Evolutionary conservation across 2,797 vertebrate genomes (phyloP).

Genomic region (Eremophila alpestris): DNA sequence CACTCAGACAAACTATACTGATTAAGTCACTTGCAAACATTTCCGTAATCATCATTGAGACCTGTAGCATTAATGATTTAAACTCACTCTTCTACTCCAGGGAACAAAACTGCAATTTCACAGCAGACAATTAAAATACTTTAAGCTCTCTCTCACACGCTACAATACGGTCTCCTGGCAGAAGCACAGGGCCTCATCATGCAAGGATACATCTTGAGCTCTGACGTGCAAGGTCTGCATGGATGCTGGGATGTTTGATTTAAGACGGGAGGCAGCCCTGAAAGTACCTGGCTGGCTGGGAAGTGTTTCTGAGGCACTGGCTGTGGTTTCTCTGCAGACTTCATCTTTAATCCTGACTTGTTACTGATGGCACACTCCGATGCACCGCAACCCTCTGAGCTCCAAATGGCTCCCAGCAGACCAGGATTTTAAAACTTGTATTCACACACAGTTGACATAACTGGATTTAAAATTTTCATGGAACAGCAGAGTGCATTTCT

Average conservation of each 20-base stretch:
- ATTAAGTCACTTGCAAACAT: constrained; percentile 77
- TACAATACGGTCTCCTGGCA: neutral
- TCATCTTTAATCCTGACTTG: constrained; percentile 3
- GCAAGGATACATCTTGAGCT: neutral
- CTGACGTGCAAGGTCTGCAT: neutral
- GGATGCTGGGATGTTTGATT: neutral
- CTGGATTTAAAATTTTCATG: neutral
- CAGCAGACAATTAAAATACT: constrained; percentile 63
- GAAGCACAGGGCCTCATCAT: neutral
- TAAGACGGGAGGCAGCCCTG: neutral
- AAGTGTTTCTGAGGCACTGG: neutral
- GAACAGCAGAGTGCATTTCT: neutral
- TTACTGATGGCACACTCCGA: neutral
- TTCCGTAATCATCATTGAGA: constrained; percentile 71
- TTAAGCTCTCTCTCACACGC: neutral
- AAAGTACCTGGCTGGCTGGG: neutral
- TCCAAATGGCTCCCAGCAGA: neutral
- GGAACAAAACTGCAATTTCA: constrained; percentile 56
- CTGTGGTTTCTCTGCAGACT: neutral
- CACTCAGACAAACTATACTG: constrained; percentile 73
- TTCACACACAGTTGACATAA: neutral
- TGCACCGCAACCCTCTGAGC: neutral
- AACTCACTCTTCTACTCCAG: constrained; percentile 66
- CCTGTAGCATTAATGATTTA: constrained; percentile 74
- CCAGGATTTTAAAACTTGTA: neutral